A percentile compares a stretch with the other conserved stretches of the same genome.
These are phyloP conservation scores for Agonopterix heracliana DNA, from an alignment of 2,888 invertebrate species.

Conservation along the genomic window DNA sequence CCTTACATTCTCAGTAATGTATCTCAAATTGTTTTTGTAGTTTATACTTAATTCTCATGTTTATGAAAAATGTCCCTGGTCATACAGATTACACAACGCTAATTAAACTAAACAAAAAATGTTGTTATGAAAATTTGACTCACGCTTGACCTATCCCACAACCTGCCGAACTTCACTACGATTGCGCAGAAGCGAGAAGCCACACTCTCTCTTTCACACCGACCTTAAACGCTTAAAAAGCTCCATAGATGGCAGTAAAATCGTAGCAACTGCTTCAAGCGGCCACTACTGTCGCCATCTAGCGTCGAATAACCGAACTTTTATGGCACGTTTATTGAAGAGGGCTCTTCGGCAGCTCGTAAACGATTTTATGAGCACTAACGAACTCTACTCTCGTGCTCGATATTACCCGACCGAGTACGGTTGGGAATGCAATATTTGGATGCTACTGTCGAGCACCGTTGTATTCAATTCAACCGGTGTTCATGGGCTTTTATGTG, in stretches of 20 bases:
- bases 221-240: constrained; percentile 65
- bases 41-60: too few species aligned
- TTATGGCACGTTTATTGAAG: constrained; percentile 74
- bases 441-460: constrained; percentile 64
- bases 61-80: too few species aligned
- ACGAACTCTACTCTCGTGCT: constrained; percentile 70
- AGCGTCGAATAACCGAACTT: constrained; percentile 71
- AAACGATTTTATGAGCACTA: constrained; percentile 74
- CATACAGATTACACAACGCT: too few species aligned
- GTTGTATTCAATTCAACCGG: constrained; percentile 71
- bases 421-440: constrained; percentile 66
- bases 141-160: constrained; percentile 23
- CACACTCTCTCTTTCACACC: constrained; percentile 29
- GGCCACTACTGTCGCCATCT: constrained; percentile 74
- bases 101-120: neutral
- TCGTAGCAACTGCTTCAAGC: constrained; percentile 65
- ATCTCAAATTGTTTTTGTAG: too few species aligned
- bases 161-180: constrained; percentile 16
- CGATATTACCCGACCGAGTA: constrained; percentile 70
- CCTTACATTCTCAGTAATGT: too few species aligned
- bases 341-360: constrained; percentile 76
- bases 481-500: constrained; percentile 73
- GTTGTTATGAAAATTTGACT: constrained; percentile 9
- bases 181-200: constrained; percentile 29
- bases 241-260: constrained; percentile 75